These are phyloP conservation scores for Cheilosia scutellata DNA, from an alignment of 2,888 invertebrate genomes.

Conservation along the genomic window DNA sequence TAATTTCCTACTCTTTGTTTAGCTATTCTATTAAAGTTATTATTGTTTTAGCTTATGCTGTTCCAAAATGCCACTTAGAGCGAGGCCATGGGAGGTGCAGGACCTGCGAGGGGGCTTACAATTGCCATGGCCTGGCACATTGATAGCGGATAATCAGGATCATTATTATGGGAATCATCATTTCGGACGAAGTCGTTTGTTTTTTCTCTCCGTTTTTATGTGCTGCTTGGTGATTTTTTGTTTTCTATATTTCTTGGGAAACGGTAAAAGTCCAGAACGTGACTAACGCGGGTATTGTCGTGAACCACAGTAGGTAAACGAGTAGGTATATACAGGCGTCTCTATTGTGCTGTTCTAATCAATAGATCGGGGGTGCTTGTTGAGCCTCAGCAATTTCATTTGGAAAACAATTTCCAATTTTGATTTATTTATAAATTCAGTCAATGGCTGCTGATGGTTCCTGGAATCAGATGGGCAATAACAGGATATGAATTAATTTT, in stretches of 20 bases:
- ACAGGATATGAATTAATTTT: slow-evolving; percentile 22
- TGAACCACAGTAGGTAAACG: background rate
- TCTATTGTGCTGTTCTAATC: slow-evolving; percentile 40
- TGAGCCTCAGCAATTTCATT: slow-evolving; percentile 64
- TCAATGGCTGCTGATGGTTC: slow-evolving; percentile 27
- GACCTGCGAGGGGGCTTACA: slow-evolving; percentile 59
- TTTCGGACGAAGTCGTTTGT: slow-evolving; percentile 67
- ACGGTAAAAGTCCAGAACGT: slow-evolving; percentile 55
- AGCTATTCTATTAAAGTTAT: slow-evolving; percentile 76
- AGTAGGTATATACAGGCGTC: background rate
- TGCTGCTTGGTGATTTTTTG: slow-evolving; percentile 10
- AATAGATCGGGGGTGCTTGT: slow-evolving; percentile 42
- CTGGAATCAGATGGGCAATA: slow-evolving; percentile 43
- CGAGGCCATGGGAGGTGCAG: background rate
- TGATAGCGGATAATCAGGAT: slow-evolving; percentile 76
- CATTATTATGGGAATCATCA: slow-evolving; percentile 76
- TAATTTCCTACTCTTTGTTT: slow-evolving; percentile 76
- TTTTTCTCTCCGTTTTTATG: slow-evolving; percentile 43
- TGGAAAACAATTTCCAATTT: slow-evolving; percentile 74
- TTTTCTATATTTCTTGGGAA: slow-evolving; percentile 9
- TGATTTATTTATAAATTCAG: slow-evolving; percentile 75
- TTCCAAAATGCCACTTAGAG: slow-evolving; percentile 62
- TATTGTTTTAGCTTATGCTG: slow-evolving; percentile 76
- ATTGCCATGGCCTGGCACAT: slow-evolving; percentile 74
- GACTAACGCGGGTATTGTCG: slow-evolving; percentile 44